phyloP scores from a whole-genome alignment of 2,113 vertebrate species.

The Colossoma macropomum region DNA sequence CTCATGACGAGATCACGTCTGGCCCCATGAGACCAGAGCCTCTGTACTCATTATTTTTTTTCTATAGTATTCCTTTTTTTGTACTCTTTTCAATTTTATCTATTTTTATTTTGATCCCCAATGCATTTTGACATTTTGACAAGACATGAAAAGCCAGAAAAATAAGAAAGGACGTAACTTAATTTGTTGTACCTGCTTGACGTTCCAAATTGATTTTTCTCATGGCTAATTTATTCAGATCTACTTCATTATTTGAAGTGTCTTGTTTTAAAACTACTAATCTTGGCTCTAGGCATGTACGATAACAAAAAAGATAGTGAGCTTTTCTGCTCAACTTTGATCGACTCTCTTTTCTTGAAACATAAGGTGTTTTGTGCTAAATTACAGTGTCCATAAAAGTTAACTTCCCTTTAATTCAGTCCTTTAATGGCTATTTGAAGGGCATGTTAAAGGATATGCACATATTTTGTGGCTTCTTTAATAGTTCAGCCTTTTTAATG shows the following conservation, averaged over 20 bases:
- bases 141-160: neutral
- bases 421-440: slow-evolving; percentile 49
- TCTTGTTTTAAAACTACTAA: neutral
- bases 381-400: slow-evolving; percentile 54
- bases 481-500: slow-evolving; percentile 46
- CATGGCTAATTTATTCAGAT: neutral
- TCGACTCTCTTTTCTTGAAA: slow-evolving; percentile 31
- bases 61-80: neutral
- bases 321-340: slow-evolving; percentile 38
- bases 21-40: neutral
- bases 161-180: neutral
- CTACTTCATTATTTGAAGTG: neutral
- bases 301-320: neutral
- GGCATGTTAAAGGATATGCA: slow-evolving; percentile 45
- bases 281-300: neutral
- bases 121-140: neutral
- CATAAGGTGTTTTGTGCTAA: slow-evolving; percentile 54
- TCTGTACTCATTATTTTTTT: neutral
- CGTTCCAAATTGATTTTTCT: neutral
- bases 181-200: neutral
- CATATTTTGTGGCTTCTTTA: slow-evolving; percentile 50
- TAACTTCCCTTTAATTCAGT: slow-evolving; percentile 55
- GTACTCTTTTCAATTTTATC: neutral
- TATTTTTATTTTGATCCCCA: neutral
- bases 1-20: too few relatives aligned